These are phyloP conservation scores for Meiosimyza platycephala DNA, from an alignment of 2,888 invertebrate genomes.

Conservation along the genomic window DNA sequence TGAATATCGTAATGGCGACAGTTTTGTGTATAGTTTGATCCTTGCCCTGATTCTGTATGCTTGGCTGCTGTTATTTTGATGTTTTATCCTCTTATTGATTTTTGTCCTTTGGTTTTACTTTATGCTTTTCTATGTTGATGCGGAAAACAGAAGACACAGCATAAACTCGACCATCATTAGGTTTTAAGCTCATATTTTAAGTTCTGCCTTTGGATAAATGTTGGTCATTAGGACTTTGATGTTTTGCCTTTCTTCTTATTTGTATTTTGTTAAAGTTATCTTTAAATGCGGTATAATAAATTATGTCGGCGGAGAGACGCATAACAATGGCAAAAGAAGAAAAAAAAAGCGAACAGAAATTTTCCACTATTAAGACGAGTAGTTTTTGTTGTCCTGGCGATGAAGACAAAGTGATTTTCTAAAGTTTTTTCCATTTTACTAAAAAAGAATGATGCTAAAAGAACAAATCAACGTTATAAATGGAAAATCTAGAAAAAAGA, in stretches of 20 bases:
- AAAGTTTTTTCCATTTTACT: not conserved
- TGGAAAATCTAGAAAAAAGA: not conserved
- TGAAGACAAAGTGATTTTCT: slow-evolving; percentile 23
- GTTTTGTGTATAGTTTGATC: slow-evolving; percentile 13
- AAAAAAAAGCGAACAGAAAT: no score
- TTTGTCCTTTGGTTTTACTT: not conserved
- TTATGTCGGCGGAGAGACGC: slow-evolving; percentile 3
- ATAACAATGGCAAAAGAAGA: not conserved
- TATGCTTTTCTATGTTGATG: not conserved
- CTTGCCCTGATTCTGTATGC: not conserved
- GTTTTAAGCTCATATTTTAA: slow-evolving; percentile 17
- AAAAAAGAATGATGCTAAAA: not conserved
- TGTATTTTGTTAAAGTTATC: slow-evolving; percentile 17
- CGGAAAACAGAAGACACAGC: not conserved
- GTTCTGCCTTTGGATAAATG: slow-evolving; percentile 16
- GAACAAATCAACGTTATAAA: slow-evolving; percentile 2
- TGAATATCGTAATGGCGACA: slow-evolving; percentile 44
- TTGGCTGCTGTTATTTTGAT: not conserved
- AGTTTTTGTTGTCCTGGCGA: not conserved
- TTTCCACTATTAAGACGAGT: not conserved
- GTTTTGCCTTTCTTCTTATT: not conserved
- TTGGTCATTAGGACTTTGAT: slow-evolving; percentile 15
- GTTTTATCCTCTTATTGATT: slow-evolving; percentile 8
- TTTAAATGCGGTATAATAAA: slow-evolving; percentile 13
- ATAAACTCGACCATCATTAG: slow-evolving; percentile 8